These are phyloP conservation scores for Brachyhypopomus gauderio DNA, from an alignment of 2,113 vertebrate species.

Conservation along the genomic window DNA sequence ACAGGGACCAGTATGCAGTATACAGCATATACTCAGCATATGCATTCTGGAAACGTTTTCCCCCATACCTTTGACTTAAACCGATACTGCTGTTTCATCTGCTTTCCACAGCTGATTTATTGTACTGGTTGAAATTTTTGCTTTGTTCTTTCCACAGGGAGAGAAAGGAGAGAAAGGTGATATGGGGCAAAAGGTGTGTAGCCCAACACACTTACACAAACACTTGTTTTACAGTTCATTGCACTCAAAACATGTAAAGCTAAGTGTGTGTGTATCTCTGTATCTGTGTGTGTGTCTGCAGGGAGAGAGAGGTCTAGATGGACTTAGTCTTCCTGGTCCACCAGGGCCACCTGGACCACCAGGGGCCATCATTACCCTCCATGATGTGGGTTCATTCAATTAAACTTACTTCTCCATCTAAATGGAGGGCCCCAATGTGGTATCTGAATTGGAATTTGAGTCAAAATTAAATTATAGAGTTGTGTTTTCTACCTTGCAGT, in stretches of 20 bases:
- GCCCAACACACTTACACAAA: not conserved
- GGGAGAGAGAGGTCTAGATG: constrained; percentile 85
- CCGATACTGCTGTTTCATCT: not conserved
- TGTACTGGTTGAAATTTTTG: not conserved
- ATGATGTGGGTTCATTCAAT: constrained; percentile 75
- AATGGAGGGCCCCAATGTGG: not conserved
- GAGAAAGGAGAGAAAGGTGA: constrained; percentile 83
- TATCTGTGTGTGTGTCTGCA: constrained; percentile 55
- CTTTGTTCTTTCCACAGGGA: constrained; percentile 73
- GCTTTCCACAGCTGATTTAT: not conserved
- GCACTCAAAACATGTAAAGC: not conserved
- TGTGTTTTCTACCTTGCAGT: constrained; percentile 63
- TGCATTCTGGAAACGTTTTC: not conserved
- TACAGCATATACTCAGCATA: too few species aligned
- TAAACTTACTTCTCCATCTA: not conserved
- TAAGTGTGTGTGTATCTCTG: not conserved
- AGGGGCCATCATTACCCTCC: constrained; percentile 76
- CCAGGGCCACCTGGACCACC: constrained; percentile 88
- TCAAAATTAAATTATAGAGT: too few species aligned
- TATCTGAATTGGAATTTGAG: not conserved
- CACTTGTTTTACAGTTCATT: not conserved
- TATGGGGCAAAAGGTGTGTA: constrained; percentile 81
- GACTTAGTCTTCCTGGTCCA: constrained; percentile 76
- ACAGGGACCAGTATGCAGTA: too few species aligned
- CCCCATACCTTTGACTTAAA: not conserved